Evolutionary conservation across 2,888 invertebrate genomes (phyloP), one percentile per base, ranked within the genome.

Genomic region (Tuta absoluta): DNA sequence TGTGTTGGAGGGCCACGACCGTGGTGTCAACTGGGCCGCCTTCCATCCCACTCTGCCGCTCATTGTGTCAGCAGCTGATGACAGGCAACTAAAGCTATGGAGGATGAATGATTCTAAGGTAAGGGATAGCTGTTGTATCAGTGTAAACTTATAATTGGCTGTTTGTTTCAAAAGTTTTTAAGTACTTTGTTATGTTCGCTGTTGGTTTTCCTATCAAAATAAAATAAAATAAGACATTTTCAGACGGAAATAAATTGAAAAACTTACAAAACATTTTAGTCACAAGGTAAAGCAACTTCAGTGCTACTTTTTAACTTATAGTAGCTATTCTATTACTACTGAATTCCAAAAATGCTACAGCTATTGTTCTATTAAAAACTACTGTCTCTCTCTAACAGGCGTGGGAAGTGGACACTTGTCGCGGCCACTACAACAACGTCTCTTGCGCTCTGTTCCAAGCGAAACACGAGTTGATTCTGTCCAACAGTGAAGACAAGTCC

Each of bases 341-440:
- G 5, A 4, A 4, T 5, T 28, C 28, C 28, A 28, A 28, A 28
- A 28, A 28, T 28, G 28, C 28, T 28, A 28, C 28, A 5, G 28
- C 2, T 5, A 4, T 41, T 10, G 8, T 41, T 41, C 11, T 11
- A 2, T 14, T 41, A 41, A 41, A 11, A 41, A 11, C 2, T 11
- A 41, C 11, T 41, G 2, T 45, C 14, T 21, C 7, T 48, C 4
- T 17, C 48, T 24, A 23, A n/a, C 28, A 95, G 93, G 99, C 99
- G 0, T 99, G 99, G 99, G 99, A 99, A 84, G 98, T 99, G 53
- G 99, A 99, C 88, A 98, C 99, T 0, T 99, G 99, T 76, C 95
- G 99, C n/a, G 99, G 99, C 0, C 99, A 99, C 85, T 99, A 99
- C 93, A 98, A 99, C 93, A 99, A 99, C 86, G 99, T 99, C 1